These are phyloP conservation scores for Rhombomys opimus DNA, from an alignment of 2,113 vertebrate species.

Conservation along the genomic window DNA sequence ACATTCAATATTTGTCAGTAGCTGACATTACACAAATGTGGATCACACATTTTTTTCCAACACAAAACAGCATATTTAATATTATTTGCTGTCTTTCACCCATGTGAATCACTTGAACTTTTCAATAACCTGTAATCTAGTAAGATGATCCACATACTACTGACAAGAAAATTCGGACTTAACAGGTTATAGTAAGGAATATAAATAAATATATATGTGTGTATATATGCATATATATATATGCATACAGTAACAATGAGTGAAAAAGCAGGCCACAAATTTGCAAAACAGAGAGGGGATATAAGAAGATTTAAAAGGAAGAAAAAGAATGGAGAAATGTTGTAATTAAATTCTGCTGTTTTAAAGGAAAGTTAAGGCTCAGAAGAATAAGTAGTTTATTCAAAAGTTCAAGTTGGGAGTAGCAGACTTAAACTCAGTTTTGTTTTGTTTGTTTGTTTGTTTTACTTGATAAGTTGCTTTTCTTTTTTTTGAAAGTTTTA, in stretches of 20 bases:
- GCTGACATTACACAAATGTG: not conserved
- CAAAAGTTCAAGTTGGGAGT: not conserved
- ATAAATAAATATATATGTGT: not conserved
- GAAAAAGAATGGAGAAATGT: not conserved
- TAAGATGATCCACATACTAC: not conserved
- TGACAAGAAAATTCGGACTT: not conserved
- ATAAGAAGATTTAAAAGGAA: not conserved
- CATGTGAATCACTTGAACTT: not conserved
- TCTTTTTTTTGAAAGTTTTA: no score
- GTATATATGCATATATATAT: not conserved
- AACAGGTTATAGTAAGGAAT: not conserved
- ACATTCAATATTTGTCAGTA: not conserved
- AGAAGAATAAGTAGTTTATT: not conserved
- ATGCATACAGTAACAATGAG: not conserved
- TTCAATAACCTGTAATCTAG: not conserved
- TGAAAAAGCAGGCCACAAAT: not conserved
- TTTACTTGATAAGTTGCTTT: not conserved
- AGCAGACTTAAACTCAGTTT: not conserved
- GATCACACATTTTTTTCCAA: not conserved
- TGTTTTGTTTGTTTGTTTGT: not conserved
- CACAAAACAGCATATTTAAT: not conserved
- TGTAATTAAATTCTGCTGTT: not conserved
- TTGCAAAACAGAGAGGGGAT: not conserved
- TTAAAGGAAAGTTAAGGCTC: not conserved
- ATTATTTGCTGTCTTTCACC: not conserved